Conservation (phyloP, 2,113 vertebrate species). For the Monopterus albus region DNA sequence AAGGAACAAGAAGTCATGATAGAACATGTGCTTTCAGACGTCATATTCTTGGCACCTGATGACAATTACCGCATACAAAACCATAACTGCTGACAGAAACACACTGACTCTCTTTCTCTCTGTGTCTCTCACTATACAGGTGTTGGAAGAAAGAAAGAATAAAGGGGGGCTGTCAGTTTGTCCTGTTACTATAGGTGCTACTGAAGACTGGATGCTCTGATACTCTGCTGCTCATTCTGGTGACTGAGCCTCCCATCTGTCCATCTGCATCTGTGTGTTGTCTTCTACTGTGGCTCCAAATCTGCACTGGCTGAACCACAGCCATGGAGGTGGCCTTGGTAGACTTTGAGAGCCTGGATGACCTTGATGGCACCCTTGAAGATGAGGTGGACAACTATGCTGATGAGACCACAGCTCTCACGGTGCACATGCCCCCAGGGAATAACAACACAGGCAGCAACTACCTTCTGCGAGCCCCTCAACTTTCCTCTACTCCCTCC, state of each 20-base stretch:
- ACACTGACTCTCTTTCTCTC: slow-evolving; percentile 31
- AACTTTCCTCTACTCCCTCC: slow-evolving; percentile 33
- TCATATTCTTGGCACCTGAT: slow-evolving; percentile 25
- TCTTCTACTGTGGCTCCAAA: slow-evolving; percentile 45
- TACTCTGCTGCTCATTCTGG: slow-evolving; percentile 6
- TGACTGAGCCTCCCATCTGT: slow-evolving; percentile 23
- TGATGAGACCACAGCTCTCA: slow-evolving; percentile 78
- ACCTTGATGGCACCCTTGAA: slow-evolving; percentile 75
- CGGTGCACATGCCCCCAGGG: slow-evolving; percentile 67
- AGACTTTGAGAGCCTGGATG: slow-evolving; percentile 88
- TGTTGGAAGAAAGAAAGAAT: slow-evolving; percentile 16
- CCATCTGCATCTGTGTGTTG: background rate
- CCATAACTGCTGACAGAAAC: slow-evolving; percentile 5
- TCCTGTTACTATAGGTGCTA: slow-evolving; percentile 10
- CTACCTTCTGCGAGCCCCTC: slow-evolving; percentile 35
- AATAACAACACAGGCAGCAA: slow-evolving; percentile 42
- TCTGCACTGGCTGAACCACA: slow-evolving; percentile 64
- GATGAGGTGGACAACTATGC: slow-evolving; percentile 81
- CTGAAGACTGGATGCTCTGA: slow-evolving; percentile 20
- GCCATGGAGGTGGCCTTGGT: slow-evolving; percentile 94
- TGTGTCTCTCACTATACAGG: slow-evolving; percentile 53
- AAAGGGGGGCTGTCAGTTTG: slow-evolving; percentile 6
- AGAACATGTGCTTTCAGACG: slow-evolving; percentile 23
- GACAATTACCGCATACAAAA: slow-evolving; percentile 1
- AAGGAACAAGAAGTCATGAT: slow-evolving; percentile 43